Evolutionary conservation across 1,140 invertebrate genomes (phyloP), one percentile per base, ranked within the genome.

Genomic region (Leptinotarsa texana): DNA sequence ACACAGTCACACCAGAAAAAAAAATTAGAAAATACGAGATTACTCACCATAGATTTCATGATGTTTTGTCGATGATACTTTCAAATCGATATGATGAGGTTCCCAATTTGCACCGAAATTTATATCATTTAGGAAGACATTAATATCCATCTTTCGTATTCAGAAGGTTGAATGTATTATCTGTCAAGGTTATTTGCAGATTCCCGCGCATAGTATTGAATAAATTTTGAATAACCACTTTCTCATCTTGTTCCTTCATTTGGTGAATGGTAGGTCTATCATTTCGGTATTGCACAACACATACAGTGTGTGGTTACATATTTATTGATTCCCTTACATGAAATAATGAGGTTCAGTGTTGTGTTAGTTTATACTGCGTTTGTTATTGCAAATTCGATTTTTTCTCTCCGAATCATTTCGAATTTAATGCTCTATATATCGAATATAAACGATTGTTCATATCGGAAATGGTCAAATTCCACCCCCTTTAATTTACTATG

Each of bases 11-110:
- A 24, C 24, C 24, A 24, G 24, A 24, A 24, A 24, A 24, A 21
- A 24, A 24, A 27, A 33, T 33, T 33, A 42, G 2, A 42, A 42
- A 42, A 42, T 11, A 42, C 33, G 33, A n/a, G n/a, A 57, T 18
- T 57, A 57, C 51, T 57, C 51, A 57, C 51, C 51, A 57, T 17
- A 57, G 51, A 57, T 57, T 57, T 57, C 51, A 57, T 57, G 51
- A 57, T 57, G 51, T 57, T 15, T 57, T 15, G 17, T 57, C 51
- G 51, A 57, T 57, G 51, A 57, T 15, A 57, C n/a, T 57, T 57
- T 15, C 1, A 0, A 17, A 57, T n/a, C 51, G 51, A 57, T 57
- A 18, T 57, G 51, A 57, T 18, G 15, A n/a, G 2, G 15, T 57
- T 57, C 51, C 51, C 51, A 57, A 57, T 57, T 15, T n/a, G 17